phyloP scores from a whole-genome alignment of 2,113 vertebrate genomes.

The Camelus bactrianus region DNA sequence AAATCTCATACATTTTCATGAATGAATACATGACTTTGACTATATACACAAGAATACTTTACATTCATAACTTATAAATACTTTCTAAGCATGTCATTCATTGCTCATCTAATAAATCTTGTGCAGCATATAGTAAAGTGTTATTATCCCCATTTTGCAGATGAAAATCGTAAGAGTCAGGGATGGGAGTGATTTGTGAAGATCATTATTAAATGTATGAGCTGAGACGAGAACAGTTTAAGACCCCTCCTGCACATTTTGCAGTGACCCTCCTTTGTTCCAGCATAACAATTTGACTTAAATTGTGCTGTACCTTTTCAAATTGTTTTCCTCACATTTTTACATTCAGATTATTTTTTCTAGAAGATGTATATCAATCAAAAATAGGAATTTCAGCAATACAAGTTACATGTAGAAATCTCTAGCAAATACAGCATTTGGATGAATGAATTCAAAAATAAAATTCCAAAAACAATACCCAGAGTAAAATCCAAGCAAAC shows the following conservation, averaged over 20 bases:
- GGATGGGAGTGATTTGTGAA: neutral
- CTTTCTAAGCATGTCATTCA: neutral
- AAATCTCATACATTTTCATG: neutral
- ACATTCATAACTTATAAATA: neutral
- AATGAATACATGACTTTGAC: constrained; percentile 10
- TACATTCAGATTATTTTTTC: neutral
- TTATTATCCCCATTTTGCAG: neutral
- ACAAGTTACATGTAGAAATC: neutral
- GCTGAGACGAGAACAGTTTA: neutral
- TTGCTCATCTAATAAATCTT: neutral
- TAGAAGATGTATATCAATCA: neutral
- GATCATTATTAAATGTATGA: neutral
- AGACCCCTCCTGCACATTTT: neutral
- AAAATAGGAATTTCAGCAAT: constrained; percentile 18
- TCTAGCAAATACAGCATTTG: neutral
- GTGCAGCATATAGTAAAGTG: neutral
- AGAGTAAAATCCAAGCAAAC: neutral
- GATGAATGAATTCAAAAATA: neutral
- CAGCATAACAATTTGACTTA: neutral
- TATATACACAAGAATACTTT: constrained; percentile 18
- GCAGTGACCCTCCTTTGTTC: neutral
- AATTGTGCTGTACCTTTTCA: neutral
- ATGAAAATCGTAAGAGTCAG: neutral
- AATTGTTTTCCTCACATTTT: neutral
- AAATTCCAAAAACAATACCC: neutral